phyloP scores from a whole-genome alignment of 1,140 invertebrate genomes.

The Goniozus legneri region DNA sequence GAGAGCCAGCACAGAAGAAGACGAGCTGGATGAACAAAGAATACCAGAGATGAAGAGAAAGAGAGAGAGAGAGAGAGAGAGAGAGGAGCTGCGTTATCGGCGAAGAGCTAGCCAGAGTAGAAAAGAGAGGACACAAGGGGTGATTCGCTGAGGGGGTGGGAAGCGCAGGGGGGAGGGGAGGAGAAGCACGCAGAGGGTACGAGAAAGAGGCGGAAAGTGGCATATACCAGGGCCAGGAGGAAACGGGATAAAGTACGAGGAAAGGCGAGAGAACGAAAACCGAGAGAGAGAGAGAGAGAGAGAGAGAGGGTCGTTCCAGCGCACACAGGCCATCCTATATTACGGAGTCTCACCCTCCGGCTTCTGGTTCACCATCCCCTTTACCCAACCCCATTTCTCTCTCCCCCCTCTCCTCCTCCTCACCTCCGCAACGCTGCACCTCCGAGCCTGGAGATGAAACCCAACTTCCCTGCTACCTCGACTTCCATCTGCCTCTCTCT shows the following conservation, averaged over 20 bases:
- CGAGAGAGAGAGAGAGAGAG: neutral
- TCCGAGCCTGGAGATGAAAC: slow-evolving; percentile 46
- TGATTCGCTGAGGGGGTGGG: neutral
- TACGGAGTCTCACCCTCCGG: slow-evolving; percentile 35
- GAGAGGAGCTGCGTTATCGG: slow-evolving; percentile 3
- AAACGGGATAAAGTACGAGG: too few species aligned
- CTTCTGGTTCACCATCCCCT: slow-evolving; percentile 14
- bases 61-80: slow-evolving; percentile 5
- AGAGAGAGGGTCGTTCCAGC: slow-evolving; percentile 31
- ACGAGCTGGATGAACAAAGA: neutral
- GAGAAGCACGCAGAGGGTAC: too few species aligned
- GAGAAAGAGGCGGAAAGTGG: too few species aligned
- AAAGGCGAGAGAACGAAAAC: neutral
- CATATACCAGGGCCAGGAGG: too few species aligned
- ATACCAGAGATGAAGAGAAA: neutral
- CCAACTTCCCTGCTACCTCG: slow-evolving; percentile 36
- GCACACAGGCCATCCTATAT: slow-evolving; percentile 35
- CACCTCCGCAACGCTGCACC: slow-evolving; percentile 3
- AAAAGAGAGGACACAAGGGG: slow-evolving; percentile 2
- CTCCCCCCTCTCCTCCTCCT: neutral
- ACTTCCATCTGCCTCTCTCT: slow-evolving; percentile 12
- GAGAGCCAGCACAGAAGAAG: neutral
- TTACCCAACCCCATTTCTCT: slow-evolving; percentile 1
- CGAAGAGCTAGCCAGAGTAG: neutral
- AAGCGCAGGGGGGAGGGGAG: neutral